phyloP scores from a whole-genome alignment of 1,140 invertebrate species.

The Ericerus pela region DNA sequence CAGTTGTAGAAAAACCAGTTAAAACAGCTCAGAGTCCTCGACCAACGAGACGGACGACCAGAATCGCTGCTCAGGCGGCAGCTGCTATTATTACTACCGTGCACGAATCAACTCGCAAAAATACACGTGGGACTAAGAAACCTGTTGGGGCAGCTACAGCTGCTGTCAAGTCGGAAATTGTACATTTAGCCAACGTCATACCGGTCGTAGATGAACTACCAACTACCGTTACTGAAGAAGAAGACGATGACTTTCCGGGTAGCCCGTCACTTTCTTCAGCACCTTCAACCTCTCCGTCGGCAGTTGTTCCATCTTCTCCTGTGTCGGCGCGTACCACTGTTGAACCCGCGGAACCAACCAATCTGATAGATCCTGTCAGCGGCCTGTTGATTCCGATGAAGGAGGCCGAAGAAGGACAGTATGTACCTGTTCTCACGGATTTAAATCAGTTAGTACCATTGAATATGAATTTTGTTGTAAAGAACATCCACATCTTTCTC shows the following conservation, averaged over 20 bases:
- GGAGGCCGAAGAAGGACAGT: conserved; percentile 54
- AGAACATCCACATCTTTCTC: conserved; percentile 10
- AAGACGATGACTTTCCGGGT: conserved; percentile 9
- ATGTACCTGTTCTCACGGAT: conserved; percentile 41
- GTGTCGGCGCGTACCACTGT: conserved; percentile 25
- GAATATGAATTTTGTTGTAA: conserved; percentile 10
- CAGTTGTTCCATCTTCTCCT: conserved; percentile 25
- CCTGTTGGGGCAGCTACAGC: neutral
- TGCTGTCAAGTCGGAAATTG: neutral
- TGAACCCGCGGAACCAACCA: conserved; percentile 39
- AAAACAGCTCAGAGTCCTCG: conserved; percentile 6
- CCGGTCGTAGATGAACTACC: too few species aligned
- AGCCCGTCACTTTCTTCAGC: conserved; percentile 3
- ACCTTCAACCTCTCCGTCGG: conserved; percentile 30
- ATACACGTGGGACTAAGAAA: conserved; percentile 20
- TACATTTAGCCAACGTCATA: neutral
- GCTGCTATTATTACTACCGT: neutral
- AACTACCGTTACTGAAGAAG: neutral
- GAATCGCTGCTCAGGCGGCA: neutral
- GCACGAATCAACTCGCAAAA: conserved; percentile 19
- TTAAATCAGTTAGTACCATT: conserved; percentile 17
- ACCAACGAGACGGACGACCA: conserved; percentile 5
- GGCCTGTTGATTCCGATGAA: conserved; percentile 53
- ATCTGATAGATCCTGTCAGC: conserved; percentile 58
- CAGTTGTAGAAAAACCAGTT: conserved; percentile 58